Base-by-base conservation (phyloP, 2,113 vertebrate genomes). In the Rhizomys pruinosus region DNA sequence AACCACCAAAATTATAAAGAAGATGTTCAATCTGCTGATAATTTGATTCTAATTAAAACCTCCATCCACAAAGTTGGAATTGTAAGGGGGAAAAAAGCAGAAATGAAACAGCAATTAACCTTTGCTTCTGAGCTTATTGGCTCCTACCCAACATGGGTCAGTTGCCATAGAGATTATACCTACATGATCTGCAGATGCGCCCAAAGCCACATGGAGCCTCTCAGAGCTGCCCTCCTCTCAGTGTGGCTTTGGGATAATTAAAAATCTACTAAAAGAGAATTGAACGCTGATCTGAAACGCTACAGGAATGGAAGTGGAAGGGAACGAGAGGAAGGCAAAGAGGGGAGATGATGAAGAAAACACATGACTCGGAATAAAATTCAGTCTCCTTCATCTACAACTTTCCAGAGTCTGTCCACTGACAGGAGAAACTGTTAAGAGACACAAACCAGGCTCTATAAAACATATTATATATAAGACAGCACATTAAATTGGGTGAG, bases 101-200 rank as follows among this genome's bases (percentile, higher is more conserved):
- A 97, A 98, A 97, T 96, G 97, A 97, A 98, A 96, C 57, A 96
- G 92, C 96, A 98, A 98, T 98, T 98, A 98, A 98, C 97, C 97
- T 98, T 98, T 98, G 95, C 87, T 96, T 97, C 95, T 95, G 6
- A 47, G 89, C 44, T 73, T 96, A 97, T 97, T 95, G 97, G 94
- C 77, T 97, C 92, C 96, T 93, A 61, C 77, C 74, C 94, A 95
- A 96, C 87, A 61, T 16, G 94, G 96, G 91, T 97, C 96, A 98
- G 97, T 98, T 98, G 96, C 98, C 97, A 98, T 97, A 98, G 98
- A 96, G 94, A 98, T 97, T 80, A 94, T 96, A 97, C 85, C 84
- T 97, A 92, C 4, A 1, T 94, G 97, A 95, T 97, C 96, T 97
- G 95, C 96, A 97, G 96, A 97, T 97, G 95, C 95, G 96, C 97